These are phyloP conservation scores for Cacoxenus indagator DNA, from an alignment of 2,888 invertebrate species.

Conservation along the genomic window DNA sequence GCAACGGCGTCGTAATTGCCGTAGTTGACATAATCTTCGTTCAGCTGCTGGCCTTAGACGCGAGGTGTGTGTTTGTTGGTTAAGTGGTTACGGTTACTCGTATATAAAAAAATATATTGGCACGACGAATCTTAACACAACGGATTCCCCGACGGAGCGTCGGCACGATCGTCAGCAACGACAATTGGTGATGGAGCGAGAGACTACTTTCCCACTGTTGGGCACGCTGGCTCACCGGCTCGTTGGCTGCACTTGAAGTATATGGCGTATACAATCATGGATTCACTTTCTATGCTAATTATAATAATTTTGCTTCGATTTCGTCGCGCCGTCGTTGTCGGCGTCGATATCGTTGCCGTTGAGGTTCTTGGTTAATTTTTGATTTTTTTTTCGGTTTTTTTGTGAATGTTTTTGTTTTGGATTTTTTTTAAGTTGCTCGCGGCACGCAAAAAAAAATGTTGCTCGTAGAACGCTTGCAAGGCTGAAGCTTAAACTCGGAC, in stretches of 20 bases:
- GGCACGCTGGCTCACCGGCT: no score
- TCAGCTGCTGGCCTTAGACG: neutral
- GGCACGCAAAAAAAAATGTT: conserved; percentile 19
- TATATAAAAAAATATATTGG: no score
- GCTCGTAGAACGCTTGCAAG: conserved; percentile 7
- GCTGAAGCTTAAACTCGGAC: neutral
- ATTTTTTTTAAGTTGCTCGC: neutral
- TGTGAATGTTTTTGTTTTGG: neutral
- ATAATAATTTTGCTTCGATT: conserved; percentile 52
- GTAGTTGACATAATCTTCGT: neutral
- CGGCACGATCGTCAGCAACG: no score
- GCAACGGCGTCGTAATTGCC: neutral
- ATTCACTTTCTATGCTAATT: conserved; percentile 52
- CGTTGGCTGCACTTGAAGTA: neutral
- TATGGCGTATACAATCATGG: conserved; percentile 18
- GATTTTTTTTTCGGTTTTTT: neutral
- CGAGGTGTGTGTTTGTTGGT: neutral
- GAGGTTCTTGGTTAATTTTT: neutral
- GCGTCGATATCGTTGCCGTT: no score
- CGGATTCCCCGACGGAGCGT: no score
- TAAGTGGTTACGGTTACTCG: no score
- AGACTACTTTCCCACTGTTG: no score
- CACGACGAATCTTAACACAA: no score
- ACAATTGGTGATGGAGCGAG: no score
- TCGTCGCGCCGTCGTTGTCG: conserved; percentile 1